Percentiles rank a stretch among this genome's conserved stretches.
These are phyloP conservation scores for Clarias magur DNA, from an alignment of 2,113 vertebrate species.

Conservation along the genomic window DNA sequence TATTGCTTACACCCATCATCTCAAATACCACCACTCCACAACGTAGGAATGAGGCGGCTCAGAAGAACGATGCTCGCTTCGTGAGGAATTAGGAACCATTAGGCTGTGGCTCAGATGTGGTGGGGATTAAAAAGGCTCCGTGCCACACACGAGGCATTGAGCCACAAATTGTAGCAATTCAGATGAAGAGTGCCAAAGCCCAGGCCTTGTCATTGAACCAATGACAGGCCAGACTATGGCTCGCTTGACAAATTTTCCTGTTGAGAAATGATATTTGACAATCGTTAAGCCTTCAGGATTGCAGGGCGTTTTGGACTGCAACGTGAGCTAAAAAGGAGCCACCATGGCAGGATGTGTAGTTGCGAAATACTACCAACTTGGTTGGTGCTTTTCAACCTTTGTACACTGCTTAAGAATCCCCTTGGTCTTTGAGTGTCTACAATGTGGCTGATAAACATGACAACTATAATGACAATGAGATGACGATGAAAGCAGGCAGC, in stretches of 20 bases:
- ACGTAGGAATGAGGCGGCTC: neutral
- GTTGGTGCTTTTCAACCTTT: neutral
- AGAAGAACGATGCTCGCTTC: slow-evolving; percentile 5
- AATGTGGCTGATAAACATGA: slow-evolving; percentile 27
- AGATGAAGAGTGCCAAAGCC: neutral
- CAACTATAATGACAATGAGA: slow-evolving; percentile 10
- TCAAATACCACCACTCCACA: slow-evolving; percentile 29
- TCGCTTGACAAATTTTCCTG: slow-evolving; percentile 45
- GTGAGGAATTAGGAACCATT: slow-evolving; percentile 52
- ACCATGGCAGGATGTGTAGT: neutral
- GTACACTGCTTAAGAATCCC: neutral
- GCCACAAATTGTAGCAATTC: slow-evolving; percentile 58
- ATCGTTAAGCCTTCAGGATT: slow-evolving; percentile 15
- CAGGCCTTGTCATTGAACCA: neutral
- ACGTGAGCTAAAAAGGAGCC: slow-evolving; percentile 29
- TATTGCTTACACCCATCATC: slow-evolving; percentile 42
- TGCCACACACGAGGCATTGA: slow-evolving; percentile 30
- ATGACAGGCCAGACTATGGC: slow-evolving; percentile 33
- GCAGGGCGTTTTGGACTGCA: slow-evolving; percentile 2
- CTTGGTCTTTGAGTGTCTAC: slow-evolving; percentile 1
- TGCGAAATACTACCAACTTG: neutral
- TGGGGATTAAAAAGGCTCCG: slow-evolving; percentile 53
- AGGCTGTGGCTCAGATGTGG: slow-evolving; percentile 43
- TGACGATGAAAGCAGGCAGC: slow-evolving; percentile 39
- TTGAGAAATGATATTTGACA: slow-evolving; percentile 45